Base-by-base conservation (phyloP, 2,888 invertebrate species). In the Lagria hirta region DNA sequence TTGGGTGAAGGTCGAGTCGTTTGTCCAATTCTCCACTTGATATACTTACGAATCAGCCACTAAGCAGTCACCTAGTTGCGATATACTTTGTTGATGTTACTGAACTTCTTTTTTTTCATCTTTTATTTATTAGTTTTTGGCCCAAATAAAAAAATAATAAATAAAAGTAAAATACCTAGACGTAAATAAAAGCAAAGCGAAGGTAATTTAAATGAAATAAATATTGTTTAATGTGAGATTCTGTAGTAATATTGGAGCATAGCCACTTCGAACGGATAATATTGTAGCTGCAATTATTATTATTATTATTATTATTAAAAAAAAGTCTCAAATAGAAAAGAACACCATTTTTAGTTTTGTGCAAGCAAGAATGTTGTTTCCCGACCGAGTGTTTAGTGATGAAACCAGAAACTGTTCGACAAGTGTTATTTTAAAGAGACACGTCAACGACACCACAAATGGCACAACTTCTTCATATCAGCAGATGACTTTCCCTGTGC, bases 401-500 rank as follows among this genome's bases (percentile, higher is more conserved):
- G n/a, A n/a, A n/a, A 64, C 49, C 48, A 42, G 48, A 43, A 47
- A 46, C 48, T 47, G 32, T 49, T 55, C 54, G 43, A 46, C 46
- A 60, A 65, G 64, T 67, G 65, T 66, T 65, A 64, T 60, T 62
- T 62, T 55, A 58, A 36, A 49, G 43, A 48, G 42, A 44, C 28
- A 54, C 54, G 54, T 55, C 65, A 67, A 66, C 66, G 65, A 66
- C n/a, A n/a, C n/a, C n/a, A n/a, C 57, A 58, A 63, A 64, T 55
- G 61, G 63, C 66, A 66, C 66, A 66, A 68, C 56, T 62, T 62
- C 62, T 66, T 67, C 70, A 70, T 69, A 70, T 69, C 70, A 70
- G 62, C 57, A 61, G 61, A 56, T 61, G 58, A 58, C 54, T 57
- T 51, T 58, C 49, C 49, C 55, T 54, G 57, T 58, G 57, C 55